These are phyloP conservation scores for Phrixothrix hirtus DNA, from an alignment of 2,888 invertebrate species.

Conservation along the genomic window DNA sequence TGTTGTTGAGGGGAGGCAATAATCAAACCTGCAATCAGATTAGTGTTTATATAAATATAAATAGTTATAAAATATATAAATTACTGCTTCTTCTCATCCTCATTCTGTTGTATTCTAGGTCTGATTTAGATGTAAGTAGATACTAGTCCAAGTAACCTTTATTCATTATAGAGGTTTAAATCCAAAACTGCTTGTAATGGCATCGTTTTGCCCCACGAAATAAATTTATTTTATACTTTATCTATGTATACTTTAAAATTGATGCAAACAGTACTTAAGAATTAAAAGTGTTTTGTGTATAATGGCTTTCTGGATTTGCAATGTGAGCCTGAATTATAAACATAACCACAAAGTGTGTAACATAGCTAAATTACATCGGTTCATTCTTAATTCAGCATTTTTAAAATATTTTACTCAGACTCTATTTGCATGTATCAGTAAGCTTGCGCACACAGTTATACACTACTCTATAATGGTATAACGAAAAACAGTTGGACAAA, in stretches of 20 bases:
- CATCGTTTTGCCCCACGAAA: constrained; percentile 34
- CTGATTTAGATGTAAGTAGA: constrained; percentile 49
- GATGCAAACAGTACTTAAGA: constrained; percentile 47
- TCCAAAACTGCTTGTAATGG: constrained; percentile 32
- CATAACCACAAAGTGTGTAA: no score
- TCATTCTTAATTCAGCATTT: constrained; percentile 26
- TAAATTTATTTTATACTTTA: constrained; percentile 51
- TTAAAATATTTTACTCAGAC: constrained; percentile 29
- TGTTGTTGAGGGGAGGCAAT: constrained; percentile 50
- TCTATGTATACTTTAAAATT: constrained; percentile 50
- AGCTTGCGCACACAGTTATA: constrained; percentile 55
- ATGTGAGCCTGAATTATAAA: constrained; percentile 35
- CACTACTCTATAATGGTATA: constrained; percentile 56
- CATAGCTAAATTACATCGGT: no score
- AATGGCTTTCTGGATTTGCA: constrained; percentile 46
- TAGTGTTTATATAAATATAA: constrained; percentile 43
- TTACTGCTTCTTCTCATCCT: constrained; percentile 52
- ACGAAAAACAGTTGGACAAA: constrained; percentile 23
- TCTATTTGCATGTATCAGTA: constrained; percentile 41
- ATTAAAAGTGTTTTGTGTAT: constrained; percentile 55
- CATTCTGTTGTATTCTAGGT: constrained; percentile 54
- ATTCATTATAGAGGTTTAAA: constrained; percentile 28
- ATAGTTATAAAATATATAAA: constrained; percentile 36
- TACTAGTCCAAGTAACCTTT: constrained; percentile 45
- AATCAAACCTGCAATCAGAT: constrained; percentile 40